Conservation (phyloP, 2,888 invertebrate genomes). For the Ophioninae sp. region DNA sequence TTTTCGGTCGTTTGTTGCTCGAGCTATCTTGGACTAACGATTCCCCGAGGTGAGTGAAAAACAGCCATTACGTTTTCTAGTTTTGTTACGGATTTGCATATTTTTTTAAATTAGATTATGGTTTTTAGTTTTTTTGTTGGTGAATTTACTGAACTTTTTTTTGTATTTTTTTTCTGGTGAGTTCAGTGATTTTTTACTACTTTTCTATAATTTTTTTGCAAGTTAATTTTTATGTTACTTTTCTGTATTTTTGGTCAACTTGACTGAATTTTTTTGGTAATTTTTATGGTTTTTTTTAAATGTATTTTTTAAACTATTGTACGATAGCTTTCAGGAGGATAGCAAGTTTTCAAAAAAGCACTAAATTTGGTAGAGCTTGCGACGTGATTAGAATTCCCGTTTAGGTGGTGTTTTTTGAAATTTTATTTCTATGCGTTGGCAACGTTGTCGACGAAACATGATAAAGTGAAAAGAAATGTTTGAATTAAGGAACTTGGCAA, state of each 20-base stretch:
- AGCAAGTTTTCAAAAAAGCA: constrained; percentile 9
- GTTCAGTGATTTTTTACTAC: neutral
- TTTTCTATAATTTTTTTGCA: too few species aligned
- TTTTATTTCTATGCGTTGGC: neutral
- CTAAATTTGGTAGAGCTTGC: neutral
- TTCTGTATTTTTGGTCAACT: too few species aligned
- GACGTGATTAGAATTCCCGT: neutral
- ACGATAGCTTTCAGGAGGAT: neutral
- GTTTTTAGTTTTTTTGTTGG: neutral
- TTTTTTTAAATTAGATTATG: too few species aligned
- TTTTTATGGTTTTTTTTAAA: neutral
- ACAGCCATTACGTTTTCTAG: neutral
- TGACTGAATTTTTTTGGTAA: too few species aligned
- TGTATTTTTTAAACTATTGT: neutral
- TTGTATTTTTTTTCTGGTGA: neutral
- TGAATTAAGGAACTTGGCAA: neutral
- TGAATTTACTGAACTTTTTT: too few species aligned
- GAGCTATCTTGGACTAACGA: constrained; percentile 59
- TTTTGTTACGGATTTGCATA: neutral
- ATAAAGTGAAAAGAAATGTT: neutral
- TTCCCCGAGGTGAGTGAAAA: constrained; percentile 48
- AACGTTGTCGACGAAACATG: neutral
- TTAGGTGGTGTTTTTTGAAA: neutral
- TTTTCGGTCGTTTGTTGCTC: constrained; percentile 23
- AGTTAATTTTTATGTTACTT: too few species aligned